phyloP scores from a whole-genome alignment of 2,797 vertebrate genomes.

The Naso thynnoides region DNA sequence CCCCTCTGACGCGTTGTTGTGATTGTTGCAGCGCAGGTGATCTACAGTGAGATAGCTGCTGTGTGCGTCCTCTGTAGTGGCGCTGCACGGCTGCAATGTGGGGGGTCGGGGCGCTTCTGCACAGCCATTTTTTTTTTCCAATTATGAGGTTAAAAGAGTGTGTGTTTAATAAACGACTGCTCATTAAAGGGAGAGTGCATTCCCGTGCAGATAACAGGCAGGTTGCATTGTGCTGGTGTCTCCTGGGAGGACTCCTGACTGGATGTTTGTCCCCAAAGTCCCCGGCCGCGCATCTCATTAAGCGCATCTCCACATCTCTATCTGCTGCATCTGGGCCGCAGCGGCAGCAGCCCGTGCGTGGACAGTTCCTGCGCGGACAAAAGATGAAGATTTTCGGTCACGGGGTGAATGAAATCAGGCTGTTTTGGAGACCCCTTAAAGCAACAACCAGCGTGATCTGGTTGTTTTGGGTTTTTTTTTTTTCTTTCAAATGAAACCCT shows the following conservation, averaged over 20 bases:
- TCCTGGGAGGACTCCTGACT: slow-evolving; percentile 64
- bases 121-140: slow-evolving; percentile 53
- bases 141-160: slow-evolving; percentile 73
- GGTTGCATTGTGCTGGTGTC: slow-evolving; percentile 69
- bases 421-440: slow-evolving; percentile 45
- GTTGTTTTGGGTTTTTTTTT: too few species aligned
- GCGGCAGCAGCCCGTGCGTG: slow-evolving; percentile 34
- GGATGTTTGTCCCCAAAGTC: slow-evolving; percentile 66
- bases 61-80: slow-evolving; percentile 23
- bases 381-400: slow-evolving; percentile 52
- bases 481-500: slow-evolving; percentile 61
- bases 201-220: slow-evolving; percentile 79
- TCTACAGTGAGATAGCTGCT: slow-evolving; percentile 59
- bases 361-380: slow-evolving; percentile 54
- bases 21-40: slow-evolving; percentile 69
- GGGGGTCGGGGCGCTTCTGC: slow-evolving; percentile 43
- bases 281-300: slow-evolving; percentile 80
- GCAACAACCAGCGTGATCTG: slow-evolving; percentile 56
- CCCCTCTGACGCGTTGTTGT: slow-evolving; percentile 53
- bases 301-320: slow-evolving; percentile 80
- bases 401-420: slow-evolving; percentile 49
- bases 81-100: slow-evolving; percentile 35
- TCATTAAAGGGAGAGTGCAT: slow-evolving; percentile 73
- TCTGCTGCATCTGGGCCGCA: slow-evolving; percentile 52
- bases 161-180: slow-evolving; percentile 77